These are phyloP conservation scores for Scophthalmus maximus DNA, from an alignment of 2,113 vertebrate genomes.

Conservation along the genomic window DNA sequence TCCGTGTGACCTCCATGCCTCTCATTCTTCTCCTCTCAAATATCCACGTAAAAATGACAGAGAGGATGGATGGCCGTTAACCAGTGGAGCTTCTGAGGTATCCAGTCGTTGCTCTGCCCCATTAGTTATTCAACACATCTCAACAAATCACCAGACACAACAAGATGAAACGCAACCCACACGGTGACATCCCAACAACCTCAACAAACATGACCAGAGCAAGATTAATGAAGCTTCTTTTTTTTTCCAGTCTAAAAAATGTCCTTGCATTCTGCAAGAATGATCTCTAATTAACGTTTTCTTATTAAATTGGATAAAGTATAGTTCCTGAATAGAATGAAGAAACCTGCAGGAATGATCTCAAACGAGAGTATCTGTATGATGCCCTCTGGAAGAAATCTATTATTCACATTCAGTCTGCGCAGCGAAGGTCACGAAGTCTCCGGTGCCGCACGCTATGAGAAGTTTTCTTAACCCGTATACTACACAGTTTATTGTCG, in stretches of 20 bases:
- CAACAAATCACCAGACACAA: conserved; percentile 57
- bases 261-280: background rate
- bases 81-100: conserved; percentile 22
- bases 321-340: conserved; percentile 1
- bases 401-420: conserved; percentile 35
- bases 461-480: conserved; percentile 66
- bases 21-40: conserved; percentile 63
- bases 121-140: conserved; percentile 67
- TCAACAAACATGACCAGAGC: conserved; percentile 3
- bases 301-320: conserved; percentile 17
- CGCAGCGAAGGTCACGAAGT: conserved; percentile 21
- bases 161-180: conserved; percentile 32
- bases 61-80: conserved; percentile 46
- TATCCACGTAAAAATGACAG: conserved; percentile 46
- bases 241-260: background rate
- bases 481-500: conserved; percentile 49
- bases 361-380: conserved; percentile 6
- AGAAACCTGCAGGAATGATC: conserved; percentile 1
- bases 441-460: conserved; percentile 14
- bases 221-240: conserved; percentile 5
- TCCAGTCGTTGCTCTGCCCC: conserved; percentile 38
- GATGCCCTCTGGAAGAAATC: conserved; percentile 25
- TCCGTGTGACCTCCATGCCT: conserved; percentile 29
- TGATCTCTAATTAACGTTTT: background rate
- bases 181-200: conserved; percentile 24